Percentiles rank a stretch among this genome's conserved stretches.
phyloP scores from a whole-genome alignment of 2,797 vertebrate genomes.

The Buphagus erythrorhynchus region DNA sequence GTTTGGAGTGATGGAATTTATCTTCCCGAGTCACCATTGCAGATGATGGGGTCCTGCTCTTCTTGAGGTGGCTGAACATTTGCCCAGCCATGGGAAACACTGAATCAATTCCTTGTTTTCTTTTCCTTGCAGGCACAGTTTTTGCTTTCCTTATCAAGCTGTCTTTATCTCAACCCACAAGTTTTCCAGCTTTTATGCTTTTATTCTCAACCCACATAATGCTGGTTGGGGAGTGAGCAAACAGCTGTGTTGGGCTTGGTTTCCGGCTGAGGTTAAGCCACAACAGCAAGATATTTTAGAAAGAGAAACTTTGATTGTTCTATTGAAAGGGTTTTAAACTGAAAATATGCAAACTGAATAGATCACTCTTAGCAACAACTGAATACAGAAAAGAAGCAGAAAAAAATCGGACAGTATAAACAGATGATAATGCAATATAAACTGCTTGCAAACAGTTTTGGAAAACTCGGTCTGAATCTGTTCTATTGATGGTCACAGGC shows the following conservation, averaged over 20 bases:
- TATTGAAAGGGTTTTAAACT: background rate
- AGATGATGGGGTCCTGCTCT: fast-evolving
- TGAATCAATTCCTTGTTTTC: background rate
- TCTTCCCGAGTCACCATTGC: background rate
- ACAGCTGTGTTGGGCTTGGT: background rate
- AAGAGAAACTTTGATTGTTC: background rate
- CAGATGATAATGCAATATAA: background rate
- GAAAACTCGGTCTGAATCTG: background rate
- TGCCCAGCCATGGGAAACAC: background rate
- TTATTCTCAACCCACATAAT: background rate
- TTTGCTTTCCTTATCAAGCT: background rate
- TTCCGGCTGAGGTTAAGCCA: background rate
- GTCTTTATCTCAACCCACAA: background rate
- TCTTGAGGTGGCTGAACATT: background rate
- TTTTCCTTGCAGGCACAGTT: background rate
- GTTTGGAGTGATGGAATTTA: background rate
- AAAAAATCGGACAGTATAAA: background rate
- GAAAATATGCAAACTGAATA: background rate
- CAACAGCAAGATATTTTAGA: background rate
- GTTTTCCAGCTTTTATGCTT: background rate
- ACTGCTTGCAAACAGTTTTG: background rate
- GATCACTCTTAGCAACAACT: background rate
- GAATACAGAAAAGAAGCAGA: background rate
- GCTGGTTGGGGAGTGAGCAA: background rate
- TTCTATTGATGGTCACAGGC: background rate